Evolutionary conservation across 2,888 invertebrate genomes (phyloP), one percentile per base, ranked within the genome.

Genomic region (Sarcophaga variegata): DNA sequence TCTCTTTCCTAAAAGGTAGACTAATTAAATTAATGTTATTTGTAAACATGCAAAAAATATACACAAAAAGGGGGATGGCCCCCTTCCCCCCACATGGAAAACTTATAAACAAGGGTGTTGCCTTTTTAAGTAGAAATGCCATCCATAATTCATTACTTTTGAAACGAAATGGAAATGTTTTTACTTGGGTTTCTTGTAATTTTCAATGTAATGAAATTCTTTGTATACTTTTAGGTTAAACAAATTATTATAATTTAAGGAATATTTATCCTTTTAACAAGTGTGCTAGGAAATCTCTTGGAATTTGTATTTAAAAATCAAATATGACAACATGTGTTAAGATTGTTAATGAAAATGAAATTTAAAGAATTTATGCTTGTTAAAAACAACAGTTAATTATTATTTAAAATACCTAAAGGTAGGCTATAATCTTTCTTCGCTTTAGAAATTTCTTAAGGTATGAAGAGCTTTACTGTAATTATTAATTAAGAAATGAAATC

Each of bases 21-120:
- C 72, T 86, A 86, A 86, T 86, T 86, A 83, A 81, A 71, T 86
- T 83, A 83, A 86, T 86, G 83, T 63, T 78, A 67, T 78, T 83
- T 78, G 77, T 78, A 78, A 86, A 81, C 74, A 81, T 64, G 67
- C 76, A 67, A 37, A 37, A 37, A 37, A 37, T 37, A 37, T 37
- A 37, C 8, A 37, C 37, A 37, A 37, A 37, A 37, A 37, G 37
- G 37, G 37, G 10, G 10, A 37, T 37, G 8, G 2, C 3, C 8
- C 8, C 37, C 37, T 10, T 10, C 8, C 37, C 37, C 37, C 37
- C 37, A 10, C 60, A 77, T n/a, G 54, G 62, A 66, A 64, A 75
- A 49, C 47, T 37, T 37, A 37, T 37, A 22, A 75, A 75, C 49
- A 63, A 37, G 78, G 70, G 66, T 74, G 69, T 74, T 47, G 62